Conservation (phyloP, 2,888 invertebrate species). For the Halictus ligatus region DNA sequence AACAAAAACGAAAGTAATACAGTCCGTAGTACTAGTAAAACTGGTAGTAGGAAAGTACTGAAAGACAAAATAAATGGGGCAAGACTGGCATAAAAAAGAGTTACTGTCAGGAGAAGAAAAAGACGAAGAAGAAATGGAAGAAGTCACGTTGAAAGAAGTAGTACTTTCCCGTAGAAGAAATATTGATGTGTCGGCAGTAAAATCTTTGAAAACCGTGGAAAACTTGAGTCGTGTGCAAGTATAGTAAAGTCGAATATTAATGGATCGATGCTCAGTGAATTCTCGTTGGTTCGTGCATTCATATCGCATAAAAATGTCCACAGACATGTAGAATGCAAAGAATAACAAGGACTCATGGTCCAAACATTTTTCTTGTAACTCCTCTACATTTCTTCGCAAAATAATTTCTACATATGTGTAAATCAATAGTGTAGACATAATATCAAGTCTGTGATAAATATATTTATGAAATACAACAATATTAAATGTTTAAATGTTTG, state of each 20-base stretch:
- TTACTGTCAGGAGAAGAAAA: background rate
- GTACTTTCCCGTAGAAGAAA: background rate
- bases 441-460: too few relatives aligned
- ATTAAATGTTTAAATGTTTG: too few relatives aligned
- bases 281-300: background rate
- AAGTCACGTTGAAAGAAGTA: background rate
- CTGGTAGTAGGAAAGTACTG: background rate
- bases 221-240: background rate
- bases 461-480: too few relatives aligned
- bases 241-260: background rate
- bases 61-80: constrained; percentile 7
- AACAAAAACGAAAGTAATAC: constrained; percentile 10
- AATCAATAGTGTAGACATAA: too few relatives aligned
- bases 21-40: background rate
- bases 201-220: background rate
- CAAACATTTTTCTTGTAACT: background rate
- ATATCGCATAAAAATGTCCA: background rate
- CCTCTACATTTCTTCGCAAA: background rate
- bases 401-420: background rate
- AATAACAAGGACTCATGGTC: background rate
- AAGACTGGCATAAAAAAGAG: background rate
- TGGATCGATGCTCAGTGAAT: background rate
- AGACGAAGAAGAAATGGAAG: background rate
- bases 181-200: background rate
- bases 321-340: background rate